A percentile compares a stretch with the other conserved stretches of the same genome.
These are phyloP conservation scores for Enoplosus armatus DNA, from an alignment of 2,797 vertebrate genomes.

Conservation along the genomic window DNA sequence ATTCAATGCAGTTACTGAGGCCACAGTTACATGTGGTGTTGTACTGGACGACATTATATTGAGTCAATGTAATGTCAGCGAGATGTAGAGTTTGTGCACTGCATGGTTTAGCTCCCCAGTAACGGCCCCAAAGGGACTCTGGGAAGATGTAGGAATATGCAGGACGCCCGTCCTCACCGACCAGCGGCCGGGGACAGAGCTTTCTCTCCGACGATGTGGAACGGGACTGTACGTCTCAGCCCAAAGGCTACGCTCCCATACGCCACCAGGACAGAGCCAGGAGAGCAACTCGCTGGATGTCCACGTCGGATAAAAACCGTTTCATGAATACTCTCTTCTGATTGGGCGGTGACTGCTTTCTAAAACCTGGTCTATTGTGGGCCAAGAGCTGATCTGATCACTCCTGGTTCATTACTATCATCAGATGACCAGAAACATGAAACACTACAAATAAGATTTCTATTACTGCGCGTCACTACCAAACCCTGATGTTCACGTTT, in stretches of 20 bases:
- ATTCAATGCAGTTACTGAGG: too few relatives aligned
- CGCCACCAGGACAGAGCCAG: constrained; percentile 89
- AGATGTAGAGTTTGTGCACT: constrained; percentile 65
- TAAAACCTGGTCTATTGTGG: background rate
- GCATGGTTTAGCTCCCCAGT: constrained; percentile 83
- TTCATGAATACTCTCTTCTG: background rate
- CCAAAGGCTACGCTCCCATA: constrained; percentile 84
- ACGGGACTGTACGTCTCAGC: constrained; percentile 80
- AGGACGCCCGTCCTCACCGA: constrained; percentile 72
- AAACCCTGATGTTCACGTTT: too few relatives aligned
- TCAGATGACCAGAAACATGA: too few relatives aligned
- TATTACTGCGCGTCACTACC: too few relatives aligned
- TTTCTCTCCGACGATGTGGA: constrained; percentile 78
- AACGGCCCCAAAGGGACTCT: constrained; percentile 74
- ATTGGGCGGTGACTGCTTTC: background rate
- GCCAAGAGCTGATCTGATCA: background rate
- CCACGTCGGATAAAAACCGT: constrained; percentile 76
- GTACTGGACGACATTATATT: too few relatives aligned
- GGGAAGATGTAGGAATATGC: constrained; percentile 83
- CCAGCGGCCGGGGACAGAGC: constrained; percentile 64
- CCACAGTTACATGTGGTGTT: too few relatives aligned
- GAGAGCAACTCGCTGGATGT: constrained; percentile 86
- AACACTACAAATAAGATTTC: too few relatives aligned
- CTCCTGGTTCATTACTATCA: background rate
- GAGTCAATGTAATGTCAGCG: too few relatives aligned